Percentiles rank a stretch among this genome's conserved stretches.
Evolutionary conservation across 2,113 vertebrate species (phyloP).

Genomic region (Bettongia penicillata): DNA sequence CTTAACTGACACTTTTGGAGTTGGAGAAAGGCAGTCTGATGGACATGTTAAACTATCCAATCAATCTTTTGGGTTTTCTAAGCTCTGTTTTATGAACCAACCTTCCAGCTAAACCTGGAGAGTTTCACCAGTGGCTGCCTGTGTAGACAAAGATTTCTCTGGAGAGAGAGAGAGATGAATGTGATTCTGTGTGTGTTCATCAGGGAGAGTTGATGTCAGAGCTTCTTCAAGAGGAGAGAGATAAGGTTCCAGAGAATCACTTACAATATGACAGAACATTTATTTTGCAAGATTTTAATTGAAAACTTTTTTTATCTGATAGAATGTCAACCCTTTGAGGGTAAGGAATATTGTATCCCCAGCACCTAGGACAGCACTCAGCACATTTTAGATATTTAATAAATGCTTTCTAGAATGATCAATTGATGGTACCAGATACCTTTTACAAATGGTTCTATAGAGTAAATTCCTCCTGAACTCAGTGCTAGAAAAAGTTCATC

Average conservation of each 20-base stretch:
- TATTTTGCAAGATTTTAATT: background rate
- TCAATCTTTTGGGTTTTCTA: background rate
- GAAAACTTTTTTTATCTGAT: background rate
- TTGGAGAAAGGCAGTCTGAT: background rate
- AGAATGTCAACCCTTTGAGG: background rate
- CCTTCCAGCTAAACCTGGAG: background rate
- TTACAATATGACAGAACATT: background rate
- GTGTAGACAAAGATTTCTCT: background rate
- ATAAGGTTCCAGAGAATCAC: background rate
- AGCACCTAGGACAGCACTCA: background rate
- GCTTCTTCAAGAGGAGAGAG: background rate
- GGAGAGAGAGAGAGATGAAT: background rate
- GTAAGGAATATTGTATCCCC: background rate
- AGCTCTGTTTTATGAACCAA: background rate
- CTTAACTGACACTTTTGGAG: background rate
- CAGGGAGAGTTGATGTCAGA: no score
- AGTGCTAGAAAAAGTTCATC: background rate
- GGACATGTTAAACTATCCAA: background rate
- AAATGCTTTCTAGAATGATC: background rate
- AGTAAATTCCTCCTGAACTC: background rate
- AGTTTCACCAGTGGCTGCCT: background rate
- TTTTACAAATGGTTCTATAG: background rate
- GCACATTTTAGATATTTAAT: background rate
- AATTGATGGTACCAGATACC: background rate
- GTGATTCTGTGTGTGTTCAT: background rate